A percentile compares a stretch with the other conserved stretches of the same genome.
These are phyloP conservation scores for Orthonyx spaldingii DNA, from an alignment of 2,113 vertebrate species.

Conservation along the genomic window DNA sequence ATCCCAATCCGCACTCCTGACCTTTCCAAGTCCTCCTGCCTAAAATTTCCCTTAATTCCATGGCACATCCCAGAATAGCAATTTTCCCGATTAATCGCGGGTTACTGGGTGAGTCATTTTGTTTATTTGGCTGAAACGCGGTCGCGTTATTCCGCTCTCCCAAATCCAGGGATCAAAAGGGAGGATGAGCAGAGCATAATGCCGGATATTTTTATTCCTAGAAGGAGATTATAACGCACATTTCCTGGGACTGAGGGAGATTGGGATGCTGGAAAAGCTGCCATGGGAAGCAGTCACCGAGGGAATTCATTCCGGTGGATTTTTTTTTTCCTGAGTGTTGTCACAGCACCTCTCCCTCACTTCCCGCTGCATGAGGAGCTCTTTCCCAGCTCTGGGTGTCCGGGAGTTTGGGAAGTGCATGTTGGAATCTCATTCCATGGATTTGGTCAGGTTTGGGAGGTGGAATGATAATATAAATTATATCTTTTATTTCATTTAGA, in stretches of 20 bases:
- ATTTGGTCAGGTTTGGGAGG: neutral
- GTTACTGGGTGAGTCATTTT: neutral
- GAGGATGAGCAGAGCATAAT: neutral
- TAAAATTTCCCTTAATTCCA: neutral
- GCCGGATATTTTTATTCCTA: constrained; percentile 3
- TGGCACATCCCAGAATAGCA: neutral
- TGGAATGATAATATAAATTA: too few species aligned
- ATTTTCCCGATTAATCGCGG: neutral
- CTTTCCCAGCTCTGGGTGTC: neutral
- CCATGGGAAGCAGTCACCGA: neutral
- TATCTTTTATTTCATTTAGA: too few species aligned
- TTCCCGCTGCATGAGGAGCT: accelerated
- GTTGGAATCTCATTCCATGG: neutral
- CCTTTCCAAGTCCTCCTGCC: neutral
- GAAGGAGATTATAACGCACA: neutral
- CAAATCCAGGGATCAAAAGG: neutral
- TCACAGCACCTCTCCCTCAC: neutral
- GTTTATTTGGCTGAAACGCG: neutral
- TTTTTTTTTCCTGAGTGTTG: neutral
- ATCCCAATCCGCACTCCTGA: neutral
- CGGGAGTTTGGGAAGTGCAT: neutral
- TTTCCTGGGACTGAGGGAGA: neutral
- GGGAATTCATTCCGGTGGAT: neutral
- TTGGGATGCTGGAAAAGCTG: neutral
- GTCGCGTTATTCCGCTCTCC: neutral